Evolutionary conservation across 2,888 invertebrate genomes (phyloP).

Genomic region (Vanessa cardui): DNA sequence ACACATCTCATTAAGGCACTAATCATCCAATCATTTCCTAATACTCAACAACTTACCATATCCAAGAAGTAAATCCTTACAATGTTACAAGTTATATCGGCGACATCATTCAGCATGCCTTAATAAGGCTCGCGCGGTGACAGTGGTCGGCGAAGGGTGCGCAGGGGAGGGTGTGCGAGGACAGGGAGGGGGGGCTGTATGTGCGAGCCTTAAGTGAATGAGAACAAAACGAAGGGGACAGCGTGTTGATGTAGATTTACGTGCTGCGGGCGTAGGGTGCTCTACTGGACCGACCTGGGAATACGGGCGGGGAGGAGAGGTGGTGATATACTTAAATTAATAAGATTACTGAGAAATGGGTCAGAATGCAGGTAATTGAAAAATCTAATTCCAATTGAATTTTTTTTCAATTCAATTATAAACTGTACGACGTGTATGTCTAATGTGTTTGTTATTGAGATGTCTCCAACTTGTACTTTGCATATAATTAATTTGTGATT

Average conservation of each 20-base stretch:
- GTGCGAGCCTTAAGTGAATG: conserved; percentile 59
- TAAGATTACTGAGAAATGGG: too few species aligned
- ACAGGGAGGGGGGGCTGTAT: conserved; percentile 34
- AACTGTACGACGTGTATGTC: too few species aligned
- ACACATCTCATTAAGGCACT: background rate
- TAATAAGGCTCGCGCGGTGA: conserved; percentile 44
- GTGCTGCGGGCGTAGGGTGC: conserved; percentile 68
- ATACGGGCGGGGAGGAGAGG: conserved; percentile 49
- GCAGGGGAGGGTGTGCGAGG: conserved; percentile 29
- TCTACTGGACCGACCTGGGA: conserved; percentile 67
- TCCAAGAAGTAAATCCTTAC: conserved; percentile 12
- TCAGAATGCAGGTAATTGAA: too few species aligned
- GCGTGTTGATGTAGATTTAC: conserved; percentile 79
- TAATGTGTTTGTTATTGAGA: too few species aligned
- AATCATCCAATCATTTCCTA: conserved; percentile 4
- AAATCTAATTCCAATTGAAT: too few species aligned
- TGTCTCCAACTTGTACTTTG: too few species aligned
- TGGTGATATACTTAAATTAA: background rate
- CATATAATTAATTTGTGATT: too few species aligned
- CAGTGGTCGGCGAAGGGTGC: conserved; percentile 28
- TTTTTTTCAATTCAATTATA: too few species aligned
- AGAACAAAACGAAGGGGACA: conserved; percentile 74
- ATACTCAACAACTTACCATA: background rate
- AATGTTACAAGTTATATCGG: conserved; percentile 27
- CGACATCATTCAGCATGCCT: conserved; percentile 41